Conservation (phyloP, 2,888 invertebrate species). For the Crepidodera aurea region DNA sequence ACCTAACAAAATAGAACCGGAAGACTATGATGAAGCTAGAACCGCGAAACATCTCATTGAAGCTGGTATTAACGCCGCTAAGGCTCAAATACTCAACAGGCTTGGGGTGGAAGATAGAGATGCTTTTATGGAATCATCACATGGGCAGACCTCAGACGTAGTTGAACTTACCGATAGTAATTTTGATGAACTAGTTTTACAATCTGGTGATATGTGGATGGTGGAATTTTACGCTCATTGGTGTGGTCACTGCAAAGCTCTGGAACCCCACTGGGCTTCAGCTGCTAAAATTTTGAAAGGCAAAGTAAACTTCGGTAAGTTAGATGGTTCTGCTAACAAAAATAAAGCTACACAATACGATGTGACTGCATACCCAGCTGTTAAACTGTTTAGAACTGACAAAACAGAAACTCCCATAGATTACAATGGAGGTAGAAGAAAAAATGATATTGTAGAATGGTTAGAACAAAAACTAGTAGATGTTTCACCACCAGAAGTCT, state of each 20-base stretch:
- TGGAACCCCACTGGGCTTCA: conserved; percentile 88
- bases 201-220: conserved; percentile 91
- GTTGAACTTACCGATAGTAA: conserved; percentile 91
- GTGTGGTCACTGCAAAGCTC: conserved; percentile 92
- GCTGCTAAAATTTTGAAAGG: conserved; percentile 82
- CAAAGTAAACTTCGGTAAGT: conserved; percentile 88
- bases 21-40: conserved; percentile 78
- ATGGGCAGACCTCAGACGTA: conserved; percentile 66
- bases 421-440: conserved; percentile 87
- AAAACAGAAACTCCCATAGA: conserved; percentile 67
- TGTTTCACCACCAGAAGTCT: conserved; percentile 73
- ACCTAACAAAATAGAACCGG: conserved; percentile 76
- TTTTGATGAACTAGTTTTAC: conserved; percentile 85
- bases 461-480: conserved; percentile 72
- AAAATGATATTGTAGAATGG: conserved; percentile 85
- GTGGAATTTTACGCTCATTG: conserved; percentile 95
- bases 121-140: conserved; percentile 64
- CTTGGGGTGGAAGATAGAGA: conserved; percentile 8
- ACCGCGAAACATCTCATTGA: conserved; percentile 84
- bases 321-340: conserved; percentile 90
- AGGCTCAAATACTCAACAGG: conserved; percentile 17
- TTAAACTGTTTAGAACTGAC: conserved; percentile 83
- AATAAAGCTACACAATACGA: conserved; percentile 78
- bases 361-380: conserved; percentile 91
- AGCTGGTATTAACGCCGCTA: conserved; percentile 68